Conservation (phyloP, 92 coral and sea anemone genomes). For the Palythoa heliodiscus region DNA sequence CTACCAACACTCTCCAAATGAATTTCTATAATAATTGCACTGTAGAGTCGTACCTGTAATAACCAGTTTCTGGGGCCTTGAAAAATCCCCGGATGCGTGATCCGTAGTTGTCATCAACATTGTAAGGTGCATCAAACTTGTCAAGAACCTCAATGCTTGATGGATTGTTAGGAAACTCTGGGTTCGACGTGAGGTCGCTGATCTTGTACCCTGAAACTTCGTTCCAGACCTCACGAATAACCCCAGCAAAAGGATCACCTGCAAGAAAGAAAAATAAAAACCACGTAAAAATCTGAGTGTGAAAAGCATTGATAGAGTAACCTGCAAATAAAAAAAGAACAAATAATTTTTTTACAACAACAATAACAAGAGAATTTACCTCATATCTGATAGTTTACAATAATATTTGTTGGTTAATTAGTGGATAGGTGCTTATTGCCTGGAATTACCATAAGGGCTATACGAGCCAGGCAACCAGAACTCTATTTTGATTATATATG, state of each 20-base stretch:
- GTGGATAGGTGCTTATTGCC: too few species aligned
- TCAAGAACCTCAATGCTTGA: conserved; percentile 97
- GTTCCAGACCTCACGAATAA: conserved; percentile 96
- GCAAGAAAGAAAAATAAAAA: background rate
- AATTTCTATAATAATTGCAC: too few species aligned
- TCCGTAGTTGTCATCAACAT: conserved; percentile 95
- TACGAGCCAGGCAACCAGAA: too few species aligned
- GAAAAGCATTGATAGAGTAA: background rate
- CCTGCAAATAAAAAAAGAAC: background rate
- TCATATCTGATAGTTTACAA: too few species aligned
- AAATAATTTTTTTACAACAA: too few species aligned
- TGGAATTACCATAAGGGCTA: too few species aligned
- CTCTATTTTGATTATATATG: too few species aligned
- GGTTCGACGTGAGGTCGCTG: conserved; percentile 90
- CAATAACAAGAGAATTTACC: too few species aligned
- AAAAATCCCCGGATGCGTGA: conserved; percentile 93
- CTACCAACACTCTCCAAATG: background rate
- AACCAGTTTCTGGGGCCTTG: conserved; percentile 92
- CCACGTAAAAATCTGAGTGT: background rate
- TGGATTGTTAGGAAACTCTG: conserved; percentile 98
- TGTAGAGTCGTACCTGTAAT: conserved; percentile 69
- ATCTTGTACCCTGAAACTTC: conserved; percentile 94
- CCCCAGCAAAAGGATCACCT: conserved; percentile 98
- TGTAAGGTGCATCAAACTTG: conserved; percentile 98
- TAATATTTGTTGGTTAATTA: too few species aligned